phyloP scores from a whole-genome alignment of 2,113 vertebrate species.

The Dipodomys ordii region DNA sequence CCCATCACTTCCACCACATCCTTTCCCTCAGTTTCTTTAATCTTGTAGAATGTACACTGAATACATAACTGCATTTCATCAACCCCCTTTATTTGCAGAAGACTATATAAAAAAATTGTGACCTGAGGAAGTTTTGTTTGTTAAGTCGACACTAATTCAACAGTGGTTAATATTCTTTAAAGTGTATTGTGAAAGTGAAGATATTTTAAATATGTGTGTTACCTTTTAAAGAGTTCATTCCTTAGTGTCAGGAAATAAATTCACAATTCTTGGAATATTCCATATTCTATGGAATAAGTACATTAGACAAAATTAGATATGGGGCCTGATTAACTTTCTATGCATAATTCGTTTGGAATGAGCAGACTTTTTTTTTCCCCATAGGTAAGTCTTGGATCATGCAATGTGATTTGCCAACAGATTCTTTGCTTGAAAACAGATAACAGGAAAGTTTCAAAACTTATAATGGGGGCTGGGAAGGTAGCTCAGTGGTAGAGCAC shows the following conservation, averaged over 20 bases:
- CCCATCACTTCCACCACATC: too few species aligned
- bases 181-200: background rate
- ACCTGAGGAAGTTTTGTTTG: constrained; percentile 1
- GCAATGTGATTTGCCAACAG: constrained; percentile 27
- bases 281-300: background rate
- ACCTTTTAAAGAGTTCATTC: background rate
- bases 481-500: too few species aligned
- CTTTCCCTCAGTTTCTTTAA: too few species aligned
- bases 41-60: too few species aligned
- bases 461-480: background rate
- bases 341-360: background rate
- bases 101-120: background rate
- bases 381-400: background rate
- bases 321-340: background rate
- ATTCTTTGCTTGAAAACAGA: background rate
- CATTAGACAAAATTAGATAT: background rate
- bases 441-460: background rate
- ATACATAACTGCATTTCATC: too few species aligned
- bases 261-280: too few species aligned
- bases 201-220: constrained; percentile 42
- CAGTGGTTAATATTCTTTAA: background rate
- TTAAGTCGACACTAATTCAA: constrained; percentile 2
- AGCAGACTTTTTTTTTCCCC: background rate
- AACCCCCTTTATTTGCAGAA: background rate
- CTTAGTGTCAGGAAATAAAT: background rate